A percentile compares a stretch with the other conserved stretches of the same genome.
These are phyloP conservation scores for Acrocephalus arundinaceus DNA, from an alignment of 2,113 vertebrate species.

Conservation along the genomic window DNA sequence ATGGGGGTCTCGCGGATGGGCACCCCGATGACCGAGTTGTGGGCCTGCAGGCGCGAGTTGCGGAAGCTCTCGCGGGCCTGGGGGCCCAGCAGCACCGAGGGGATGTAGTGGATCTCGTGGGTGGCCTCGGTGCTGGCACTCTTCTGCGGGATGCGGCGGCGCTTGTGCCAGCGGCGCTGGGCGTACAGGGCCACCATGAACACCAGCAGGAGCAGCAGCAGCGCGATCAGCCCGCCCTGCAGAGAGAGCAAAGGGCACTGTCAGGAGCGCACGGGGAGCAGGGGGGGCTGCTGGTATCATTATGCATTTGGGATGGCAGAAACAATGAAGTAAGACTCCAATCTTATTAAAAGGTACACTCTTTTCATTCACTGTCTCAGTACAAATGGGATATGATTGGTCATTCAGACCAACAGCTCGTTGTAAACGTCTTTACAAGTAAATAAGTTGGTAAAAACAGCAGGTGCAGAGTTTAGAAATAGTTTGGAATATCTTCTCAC, in stretches of 20 bases:
- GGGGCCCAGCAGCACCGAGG: conserved; percentile 91
- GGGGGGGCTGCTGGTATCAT: too few species aligned
- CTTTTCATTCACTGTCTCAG: too few species aligned
- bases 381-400: too few species aligned
- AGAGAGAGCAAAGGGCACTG: background rate
- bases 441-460: too few species aligned
- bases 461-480: too few species aligned
- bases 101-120: conserved; percentile 98
- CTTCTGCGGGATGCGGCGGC: conserved; percentile 91
- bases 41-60: conserved; percentile 83
- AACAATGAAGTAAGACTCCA: too few species aligned
- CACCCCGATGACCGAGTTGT: conserved; percentile 91
- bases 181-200: conserved; percentile 94
- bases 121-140: conserved; percentile 97
- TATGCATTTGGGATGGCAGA: too few species aligned
- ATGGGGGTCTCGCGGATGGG: conserved; percentile 97
- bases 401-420: too few species aligned
- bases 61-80: conserved; percentile 91
- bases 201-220: conserved; percentile 90
- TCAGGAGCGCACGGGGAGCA: background rate
- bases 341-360: too few species aligned
- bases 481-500: too few species aligned
- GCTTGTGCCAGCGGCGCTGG: conserved; percentile 93
- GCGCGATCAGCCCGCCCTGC: conserved; percentile 93
- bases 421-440: too few species aligned